Evolutionary conservation across 2,113 vertebrate genomes (phyloP).

Genomic region (Equus przewalskii): DNA sequence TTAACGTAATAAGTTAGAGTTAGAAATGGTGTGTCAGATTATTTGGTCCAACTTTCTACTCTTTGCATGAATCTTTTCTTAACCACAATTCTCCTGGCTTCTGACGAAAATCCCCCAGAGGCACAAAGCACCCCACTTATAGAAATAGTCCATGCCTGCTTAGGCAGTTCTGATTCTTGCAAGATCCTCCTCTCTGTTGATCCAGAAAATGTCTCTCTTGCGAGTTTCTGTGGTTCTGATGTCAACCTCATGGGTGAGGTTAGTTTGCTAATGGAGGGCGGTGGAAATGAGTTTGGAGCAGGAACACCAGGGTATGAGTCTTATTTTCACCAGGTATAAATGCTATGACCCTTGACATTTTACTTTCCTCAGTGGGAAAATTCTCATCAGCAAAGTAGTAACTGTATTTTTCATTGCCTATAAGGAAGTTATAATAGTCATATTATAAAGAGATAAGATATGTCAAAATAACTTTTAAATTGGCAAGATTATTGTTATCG

Average conservation of each 20-base stretch:
- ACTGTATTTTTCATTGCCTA: not conserved
- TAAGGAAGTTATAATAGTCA: not conserved
- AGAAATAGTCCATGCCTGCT: not conserved
- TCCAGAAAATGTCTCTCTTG: not conserved
- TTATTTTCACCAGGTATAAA: not conserved
- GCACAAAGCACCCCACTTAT: not conserved
- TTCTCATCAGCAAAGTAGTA: not conserved
- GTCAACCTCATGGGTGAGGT: not conserved
- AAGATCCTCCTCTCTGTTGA: not conserved
- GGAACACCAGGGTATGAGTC: not conserved
- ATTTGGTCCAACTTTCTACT: not conserved
- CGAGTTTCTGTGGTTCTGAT: not conserved
- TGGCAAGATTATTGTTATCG: not conserved
- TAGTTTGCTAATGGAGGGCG: rapidly evolving
- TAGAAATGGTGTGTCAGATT: not conserved
- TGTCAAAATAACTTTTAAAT: not conserved
- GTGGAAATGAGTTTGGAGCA: too few species aligned
- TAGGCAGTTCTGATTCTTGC: not conserved
- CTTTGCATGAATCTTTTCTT: not conserved
- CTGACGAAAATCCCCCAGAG: not conserved
- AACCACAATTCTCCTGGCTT: not conserved
- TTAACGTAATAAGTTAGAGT: not conserved
- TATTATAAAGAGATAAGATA: not conserved
- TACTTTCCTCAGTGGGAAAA: not conserved
- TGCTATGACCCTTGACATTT: not conserved